Conservation (phyloP, 2,888 invertebrate genomes). For the Heliconius erato region DNA sequence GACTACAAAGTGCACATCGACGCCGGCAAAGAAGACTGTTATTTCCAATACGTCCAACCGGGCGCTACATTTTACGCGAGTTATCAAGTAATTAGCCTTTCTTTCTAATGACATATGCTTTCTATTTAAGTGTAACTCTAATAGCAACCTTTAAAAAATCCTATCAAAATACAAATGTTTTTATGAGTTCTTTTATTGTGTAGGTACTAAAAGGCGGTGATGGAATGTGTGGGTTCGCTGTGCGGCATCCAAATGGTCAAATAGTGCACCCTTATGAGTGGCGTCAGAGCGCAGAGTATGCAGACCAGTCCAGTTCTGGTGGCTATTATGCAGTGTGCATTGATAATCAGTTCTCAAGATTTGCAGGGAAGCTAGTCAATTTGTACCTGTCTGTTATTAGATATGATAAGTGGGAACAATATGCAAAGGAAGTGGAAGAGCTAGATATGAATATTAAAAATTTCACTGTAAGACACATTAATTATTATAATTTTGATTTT, state of each 20-base stretch:
- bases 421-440: constrained; percentile 94
- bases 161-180: background rate
- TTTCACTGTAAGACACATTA: constrained; percentile 90
- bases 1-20: constrained; percentile 98
- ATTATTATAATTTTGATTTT: constrained; percentile 4
- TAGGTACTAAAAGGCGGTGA: constrained; percentile 97
- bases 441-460: constrained; percentile 95
- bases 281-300: constrained; percentile 95
- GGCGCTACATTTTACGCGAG: constrained; percentile 97
- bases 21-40: constrained; percentile 97
- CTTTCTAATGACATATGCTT: constrained; percentile 37
- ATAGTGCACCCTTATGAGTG: constrained; percentile 96
- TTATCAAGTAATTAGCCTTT: constrained; percentile 90
- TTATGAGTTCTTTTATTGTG: constrained; percentile 51
- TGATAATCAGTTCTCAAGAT: constrained; percentile 96
- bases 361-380: constrained; percentile 95
- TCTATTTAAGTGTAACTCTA: background rate
- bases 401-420: constrained; percentile 97
- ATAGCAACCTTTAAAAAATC: constrained; percentile 1
- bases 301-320: constrained; percentile 92
- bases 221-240: constrained; percentile 96
- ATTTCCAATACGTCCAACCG: constrained; percentile 96
- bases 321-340: constrained; percentile 97
- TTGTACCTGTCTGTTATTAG: constrained; percentile 96
- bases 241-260: constrained; percentile 93